Percentiles rank a stretch among this genome's conserved stretches.
These are phyloP conservation scores for Podiceps cristatus DNA, from an alignment of 2,113 vertebrate species.

Conservation along the genomic window DNA sequence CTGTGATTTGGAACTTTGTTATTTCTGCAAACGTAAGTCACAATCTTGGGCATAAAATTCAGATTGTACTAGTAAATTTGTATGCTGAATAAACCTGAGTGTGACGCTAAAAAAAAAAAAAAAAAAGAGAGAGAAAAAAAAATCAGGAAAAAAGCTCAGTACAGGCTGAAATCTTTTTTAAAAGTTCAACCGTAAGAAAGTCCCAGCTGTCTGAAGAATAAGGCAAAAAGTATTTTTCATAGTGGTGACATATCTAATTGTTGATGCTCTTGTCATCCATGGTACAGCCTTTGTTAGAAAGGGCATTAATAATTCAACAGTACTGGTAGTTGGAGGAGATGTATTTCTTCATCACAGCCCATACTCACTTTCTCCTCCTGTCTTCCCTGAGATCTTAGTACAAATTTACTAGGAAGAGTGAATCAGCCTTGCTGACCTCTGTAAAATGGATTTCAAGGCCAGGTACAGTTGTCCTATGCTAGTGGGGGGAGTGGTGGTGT, in stretches of 20 bases:
- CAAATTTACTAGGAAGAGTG: neutral
- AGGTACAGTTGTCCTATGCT: neutral
- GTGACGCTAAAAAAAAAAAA: neutral
- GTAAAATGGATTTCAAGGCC: neutral
- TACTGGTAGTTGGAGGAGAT: neutral
- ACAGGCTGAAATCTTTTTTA: neutral
- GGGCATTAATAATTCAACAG: neutral
- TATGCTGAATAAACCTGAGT: neutral
- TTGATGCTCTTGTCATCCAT: neutral
- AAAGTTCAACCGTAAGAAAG: neutral
- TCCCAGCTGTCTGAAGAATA: neutral
- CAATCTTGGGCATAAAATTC: neutral
- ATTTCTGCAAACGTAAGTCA: neutral
- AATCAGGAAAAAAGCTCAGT: neutral
- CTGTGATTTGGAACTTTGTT: neutral
- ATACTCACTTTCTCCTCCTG: neutral
- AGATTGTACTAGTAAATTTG: neutral
- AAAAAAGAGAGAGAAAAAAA: too few species aligned
- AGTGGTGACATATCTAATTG: neutral
- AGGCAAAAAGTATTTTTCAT: neutral
- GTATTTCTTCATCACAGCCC: neutral
- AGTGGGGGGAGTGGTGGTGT: accelerated
- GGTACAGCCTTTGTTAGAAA: neutral
- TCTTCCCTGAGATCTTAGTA: neutral
- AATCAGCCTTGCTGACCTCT: neutral